phyloP scores from a whole-genome alignment of 2,113 vertebrate species.

The Centropristis striata region DNA sequence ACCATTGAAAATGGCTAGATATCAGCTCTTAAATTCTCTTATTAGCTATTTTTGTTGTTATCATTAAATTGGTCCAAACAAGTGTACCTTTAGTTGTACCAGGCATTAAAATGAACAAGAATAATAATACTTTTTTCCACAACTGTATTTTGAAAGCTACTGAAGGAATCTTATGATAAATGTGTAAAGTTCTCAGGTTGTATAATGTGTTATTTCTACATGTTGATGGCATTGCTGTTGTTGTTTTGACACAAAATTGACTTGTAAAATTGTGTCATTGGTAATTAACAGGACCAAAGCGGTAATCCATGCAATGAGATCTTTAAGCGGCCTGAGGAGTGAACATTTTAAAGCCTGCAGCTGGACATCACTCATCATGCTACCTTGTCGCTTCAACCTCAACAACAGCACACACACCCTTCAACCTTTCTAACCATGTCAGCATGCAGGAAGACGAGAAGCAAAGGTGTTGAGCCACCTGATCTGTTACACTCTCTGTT shows the following conservation, averaged over 20 bases:
- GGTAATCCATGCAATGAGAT: neutral
- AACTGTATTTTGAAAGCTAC: too few relatives aligned
- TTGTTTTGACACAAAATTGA: neutral
- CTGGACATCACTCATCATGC: slow-evolving; percentile 22
- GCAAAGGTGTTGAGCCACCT: slow-evolving; percentile 44
- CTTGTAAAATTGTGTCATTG: neutral
- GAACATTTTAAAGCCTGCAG: slow-evolving; percentile 7
- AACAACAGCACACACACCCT: neutral
- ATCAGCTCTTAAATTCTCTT: too few relatives aligned
- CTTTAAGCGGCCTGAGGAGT: neutral
- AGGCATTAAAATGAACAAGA: too few relatives aligned
- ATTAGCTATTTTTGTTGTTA: too few relatives aligned
- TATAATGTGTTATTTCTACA: neutral
- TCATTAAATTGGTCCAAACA: too few relatives aligned
- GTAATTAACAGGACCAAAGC: neutral
- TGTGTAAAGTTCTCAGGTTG: neutral
- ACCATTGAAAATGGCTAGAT: too few relatives aligned
- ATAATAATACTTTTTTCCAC: too few relatives aligned
- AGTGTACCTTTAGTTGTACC: too few relatives aligned
- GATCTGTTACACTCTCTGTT: slow-evolving; percentile 26
- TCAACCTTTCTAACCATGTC: slow-evolving; percentile 15
- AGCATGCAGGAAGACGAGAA: slow-evolving; percentile 20
- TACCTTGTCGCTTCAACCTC: slow-evolving; percentile 12
- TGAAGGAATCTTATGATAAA: too few relatives aligned
- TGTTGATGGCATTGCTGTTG: neutral